A percentile compares a stretch with the other conserved stretches of the same genome.
These are phyloP conservation scores for Tetranychus piercei DNA, from an alignment of 2,888 invertebrate genomes.

Conservation along the genomic window DNA sequence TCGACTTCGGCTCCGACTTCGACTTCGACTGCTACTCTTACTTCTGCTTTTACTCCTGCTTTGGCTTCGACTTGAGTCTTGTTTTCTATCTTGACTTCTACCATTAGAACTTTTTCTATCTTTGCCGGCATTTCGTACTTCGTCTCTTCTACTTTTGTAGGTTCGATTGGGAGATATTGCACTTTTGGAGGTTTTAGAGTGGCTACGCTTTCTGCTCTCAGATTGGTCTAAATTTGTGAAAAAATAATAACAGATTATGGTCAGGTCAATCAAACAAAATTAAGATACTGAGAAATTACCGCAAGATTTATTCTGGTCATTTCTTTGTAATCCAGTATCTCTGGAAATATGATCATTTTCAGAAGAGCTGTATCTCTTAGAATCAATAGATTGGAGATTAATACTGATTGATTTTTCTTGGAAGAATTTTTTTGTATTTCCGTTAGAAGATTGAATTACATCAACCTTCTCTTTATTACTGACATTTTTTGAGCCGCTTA, in stretches of 20 bases:
- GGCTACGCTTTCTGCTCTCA: neutral
- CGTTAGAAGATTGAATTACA: no score
- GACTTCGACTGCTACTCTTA: neutral
- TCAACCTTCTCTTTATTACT: no score
- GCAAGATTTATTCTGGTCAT: neutral
- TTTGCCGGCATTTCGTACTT: no score
- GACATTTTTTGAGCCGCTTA: no score
- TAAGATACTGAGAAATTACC: neutral
- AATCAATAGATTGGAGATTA: no score
- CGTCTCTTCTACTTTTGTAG: neutral
- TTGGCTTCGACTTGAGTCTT: neutral
- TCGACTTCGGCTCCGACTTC: neutral
- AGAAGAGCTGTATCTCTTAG: neutral
- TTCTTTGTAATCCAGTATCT: neutral
- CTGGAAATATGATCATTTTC: neutral
- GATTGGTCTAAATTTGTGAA: neutral
- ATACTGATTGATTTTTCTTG: no score
- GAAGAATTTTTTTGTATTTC: no score
- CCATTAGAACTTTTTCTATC: neutral
- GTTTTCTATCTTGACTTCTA: neutral
- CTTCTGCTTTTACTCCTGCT: neutral
- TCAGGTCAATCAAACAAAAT: neutral
- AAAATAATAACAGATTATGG: neutral
- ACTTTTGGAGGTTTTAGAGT: neutral
- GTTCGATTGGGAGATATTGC: neutral